Base-by-base conservation (phyloP, 2,113 vertebrate genomes). In the Alexandromys fortis region DNA sequence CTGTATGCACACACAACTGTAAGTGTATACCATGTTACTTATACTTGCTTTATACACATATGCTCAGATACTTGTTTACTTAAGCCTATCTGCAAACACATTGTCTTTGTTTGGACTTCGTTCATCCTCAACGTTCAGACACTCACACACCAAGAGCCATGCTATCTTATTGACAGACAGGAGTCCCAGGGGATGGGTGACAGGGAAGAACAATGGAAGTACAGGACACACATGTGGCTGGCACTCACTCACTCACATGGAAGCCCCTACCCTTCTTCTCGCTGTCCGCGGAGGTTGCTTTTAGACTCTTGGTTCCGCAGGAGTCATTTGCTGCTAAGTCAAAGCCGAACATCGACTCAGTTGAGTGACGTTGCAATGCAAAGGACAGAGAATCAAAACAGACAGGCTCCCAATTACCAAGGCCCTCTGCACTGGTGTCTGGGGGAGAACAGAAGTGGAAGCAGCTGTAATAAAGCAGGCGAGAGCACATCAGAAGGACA, bases 341-440 rank as follows among this genome's bases (percentile, higher is more conserved):
- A 98, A 98, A 98, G 98, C 86, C 63, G 97, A 98, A 96, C 98
- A 98, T 98, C 98, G 98, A 97, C 98, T 98, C 82, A 0, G 76
- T 95, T 96, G 85, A 97, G 95, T 92, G 97, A 97, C 91, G 95
- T 92, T 96, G 86, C 73, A 83, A 97, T 98, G 98, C 97, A 96
- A 97, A 98, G 96, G 97, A 98, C 21, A 91, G 82, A 72, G 81
- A 61, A 76, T 35, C 7, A 96, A 96, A 97, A 95, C 94, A 96
- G 97, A 93, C 94, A 90, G 92, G 67, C 82, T 93, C 92, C 86
- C 97, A 97, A 98, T 98, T 94, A 96, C 95, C 89, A 63, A n/a
- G 70, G 63, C 96, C 95, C 94, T 93, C 93, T 91, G 82, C 87
- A 92, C 92, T 95, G 91, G 97, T 76, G 97, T 96, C 89, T 65